Evolutionary conservation across 2,797 vertebrate genomes (phyloP), one percentile per base, ranked within the genome.

Genomic region (Simalia tracyae): DNA sequence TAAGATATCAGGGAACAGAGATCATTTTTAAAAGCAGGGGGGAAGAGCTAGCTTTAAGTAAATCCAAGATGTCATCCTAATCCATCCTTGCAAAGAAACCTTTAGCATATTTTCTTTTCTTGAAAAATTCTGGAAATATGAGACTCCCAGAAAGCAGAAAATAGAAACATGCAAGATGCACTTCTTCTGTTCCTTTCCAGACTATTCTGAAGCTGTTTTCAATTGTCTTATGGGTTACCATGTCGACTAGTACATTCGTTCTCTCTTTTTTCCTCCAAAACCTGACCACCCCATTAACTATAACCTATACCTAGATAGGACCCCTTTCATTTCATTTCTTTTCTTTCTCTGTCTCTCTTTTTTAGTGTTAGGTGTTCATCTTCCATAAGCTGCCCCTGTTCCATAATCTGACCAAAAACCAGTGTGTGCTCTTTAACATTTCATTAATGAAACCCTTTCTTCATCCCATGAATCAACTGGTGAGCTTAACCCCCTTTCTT

Each of bases 51-150:
- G 86, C 86, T 91, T 91, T 36, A 91, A 90, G 4, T 15, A 68
- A 93, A 72, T 88, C 61, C 92, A 87, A 8, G 92, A 5, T 8
- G 92, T 15, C 14, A 4, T 94, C 12, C 60, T 68, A 7, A 31
- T 7, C 19, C 2, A 42, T 12, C 22, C 19, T 24, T 28, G 14
- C 5, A 66, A 61, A 84, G 9, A 90, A 1, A 61, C 57, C 50
- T 36, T n/a, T 3, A 31, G 50, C 28, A 81, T 84, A 92, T 92
- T 92, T 64, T 89, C 89, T 86, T 94, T 93, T 89, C 31, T 87
- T 59, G 24, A 72, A 50, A 76, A 90, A 11, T 63, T 63, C 19
- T 64, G 26, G 14, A 84, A 15, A 46, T 28, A 63, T 26, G n/a
- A 63, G 63, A 7, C 11, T 31, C 42, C 6, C 42, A 76, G 36